phyloP scores from a whole-genome alignment of 2,888 invertebrate genomes.

The Sturmia bella region DNA sequence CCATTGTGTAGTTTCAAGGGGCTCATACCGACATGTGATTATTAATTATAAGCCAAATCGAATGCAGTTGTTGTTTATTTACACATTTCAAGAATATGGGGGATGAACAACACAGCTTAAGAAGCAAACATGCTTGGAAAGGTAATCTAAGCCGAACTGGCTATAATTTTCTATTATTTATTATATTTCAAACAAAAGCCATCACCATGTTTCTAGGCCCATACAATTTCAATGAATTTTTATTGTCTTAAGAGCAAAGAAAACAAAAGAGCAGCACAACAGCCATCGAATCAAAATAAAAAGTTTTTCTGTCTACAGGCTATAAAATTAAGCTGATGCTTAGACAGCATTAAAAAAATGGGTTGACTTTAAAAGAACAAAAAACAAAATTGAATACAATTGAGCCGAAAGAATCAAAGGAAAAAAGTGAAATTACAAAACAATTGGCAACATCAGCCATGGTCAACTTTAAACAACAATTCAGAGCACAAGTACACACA shows the following conservation, averaged over 20 bases:
- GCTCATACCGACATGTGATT: constrained; percentile 9
- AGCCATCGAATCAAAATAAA: neutral
- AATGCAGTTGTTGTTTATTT: neutral
- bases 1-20: constrained; percentile 3
- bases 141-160: too few species aligned
- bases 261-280: neutral
- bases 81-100: neutral
- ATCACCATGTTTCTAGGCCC: too few species aligned
- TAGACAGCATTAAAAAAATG: constrained; percentile 33
- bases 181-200: too few species aligned
- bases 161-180: too few species aligned
- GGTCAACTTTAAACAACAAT: constrained; percentile 46
- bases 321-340: constrained; percentile 64
- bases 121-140: too few species aligned
- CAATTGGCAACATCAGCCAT: constrained; percentile 58
- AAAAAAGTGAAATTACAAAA: constrained; percentile 64
- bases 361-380: neutral
- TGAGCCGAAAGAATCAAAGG: neutral
- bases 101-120: too few species aligned
- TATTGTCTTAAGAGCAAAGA: constrained; percentile 10
- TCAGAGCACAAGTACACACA: neutral
- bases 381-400: neutral
- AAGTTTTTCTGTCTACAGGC: constrained; percentile 36
- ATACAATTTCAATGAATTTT: neutral
- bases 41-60: constrained; percentile 36